Base-by-base conservation (phyloP, 2,113 vertebrate species). In the Hydrolagus affinis region DNA sequence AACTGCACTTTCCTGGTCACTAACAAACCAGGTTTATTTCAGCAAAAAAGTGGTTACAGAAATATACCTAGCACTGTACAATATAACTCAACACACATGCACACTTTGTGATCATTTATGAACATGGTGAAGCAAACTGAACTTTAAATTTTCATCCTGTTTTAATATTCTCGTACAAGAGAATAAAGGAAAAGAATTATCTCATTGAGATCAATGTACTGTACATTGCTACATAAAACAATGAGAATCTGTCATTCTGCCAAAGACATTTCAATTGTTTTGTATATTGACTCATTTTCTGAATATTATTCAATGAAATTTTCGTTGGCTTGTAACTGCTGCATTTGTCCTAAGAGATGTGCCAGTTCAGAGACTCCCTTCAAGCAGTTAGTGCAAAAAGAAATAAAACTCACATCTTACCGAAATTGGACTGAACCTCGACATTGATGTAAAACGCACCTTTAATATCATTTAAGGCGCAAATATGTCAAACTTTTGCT, bases 141-240 rank as follows among this genome's bases (percentile, higher is more conserved):
- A 96, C 92, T 93, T 94, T 89, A 92, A 90, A 92, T 92, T 92
- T 94, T 94, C 90, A 96, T 96, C 95, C 94, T 94, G 94, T 95
- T 97, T 96, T 94, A 94, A 95, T 96, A 97, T 98, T 99, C 98
- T 99, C 97, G 92, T 90, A 95, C 96, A 98, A 96, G 97, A 99
- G 97, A 98, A 99, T 94, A 95, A 68, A 95, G 95, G 96, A 97
- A 96, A 96, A 96, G 93, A 96, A 95, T 95, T 96, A 99, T 99
- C 98, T 99, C 98, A 99, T 95, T 98, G 98, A 99, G 98, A 99
- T 99, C 95, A 99, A 97, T 95, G 96, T 96, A 98, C 96, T 95
- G 96, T 96, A 98, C 96, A 98, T 98, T 97, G 97, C 96, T 97
- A 97, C 96, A 97, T 96, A 98, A 98, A 96, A 97, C 96, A 98